A percentile compares a stretch with the other conserved stretches of the same genome.
Conservation (phyloP, 2,113 vertebrate species). For the Laticauda colubrina region DNA sequence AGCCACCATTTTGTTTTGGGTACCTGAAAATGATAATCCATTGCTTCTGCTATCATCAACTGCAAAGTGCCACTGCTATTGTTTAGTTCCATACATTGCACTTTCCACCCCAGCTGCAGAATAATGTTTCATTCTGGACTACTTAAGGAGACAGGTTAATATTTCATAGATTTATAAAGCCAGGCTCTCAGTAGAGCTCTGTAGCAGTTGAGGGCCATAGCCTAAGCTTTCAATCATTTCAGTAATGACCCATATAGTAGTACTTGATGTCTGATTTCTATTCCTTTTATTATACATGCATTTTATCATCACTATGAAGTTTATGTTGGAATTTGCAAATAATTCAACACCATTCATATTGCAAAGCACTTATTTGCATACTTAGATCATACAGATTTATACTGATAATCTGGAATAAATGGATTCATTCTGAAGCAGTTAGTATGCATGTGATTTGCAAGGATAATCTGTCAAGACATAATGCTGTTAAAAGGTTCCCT, state of each 20-base stretch:
- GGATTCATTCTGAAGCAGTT: neutral
- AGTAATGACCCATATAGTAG: neutral
- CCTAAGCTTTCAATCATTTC: neutral
- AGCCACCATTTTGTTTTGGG: neutral
- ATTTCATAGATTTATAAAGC: constrained; percentile 20
- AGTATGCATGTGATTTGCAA: neutral
- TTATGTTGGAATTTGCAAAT: neutral
- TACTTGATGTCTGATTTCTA: neutral
- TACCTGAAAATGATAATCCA: neutral
- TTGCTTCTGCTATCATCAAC: neutral
- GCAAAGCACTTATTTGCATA: neutral
- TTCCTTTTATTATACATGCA: neutral
- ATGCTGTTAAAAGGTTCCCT: neutral
- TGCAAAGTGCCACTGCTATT: neutral
- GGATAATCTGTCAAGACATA: neutral
- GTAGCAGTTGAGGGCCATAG: neutral
- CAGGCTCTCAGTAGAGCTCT: neutral
- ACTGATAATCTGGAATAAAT: neutral
- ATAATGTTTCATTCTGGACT: constrained; percentile 2
- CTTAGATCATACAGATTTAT: neutral
- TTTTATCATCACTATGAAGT: neutral
- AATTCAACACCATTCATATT: neutral
- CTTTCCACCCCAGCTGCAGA: neutral
- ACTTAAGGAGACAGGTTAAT: neutral
- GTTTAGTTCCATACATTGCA: neutral